Conservation (phyloP, 2,888 invertebrate species). For the Diarsia brunnea region DNA sequence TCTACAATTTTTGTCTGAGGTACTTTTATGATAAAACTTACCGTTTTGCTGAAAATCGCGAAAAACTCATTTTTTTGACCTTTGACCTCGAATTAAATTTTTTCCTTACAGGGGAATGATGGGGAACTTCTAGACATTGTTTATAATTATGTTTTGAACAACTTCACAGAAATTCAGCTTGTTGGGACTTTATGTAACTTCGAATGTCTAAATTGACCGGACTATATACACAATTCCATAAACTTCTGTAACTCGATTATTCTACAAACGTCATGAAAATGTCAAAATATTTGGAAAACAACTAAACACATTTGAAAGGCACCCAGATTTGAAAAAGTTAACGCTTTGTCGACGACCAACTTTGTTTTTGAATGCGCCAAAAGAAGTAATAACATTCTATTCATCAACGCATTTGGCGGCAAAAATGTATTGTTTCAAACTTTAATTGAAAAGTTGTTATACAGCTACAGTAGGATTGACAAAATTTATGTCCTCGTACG, state of each 20-base stretch:
- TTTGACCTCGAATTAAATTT: too few relatives aligned
- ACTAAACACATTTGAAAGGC: not conserved
- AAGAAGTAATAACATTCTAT: slow-evolving; percentile 20
- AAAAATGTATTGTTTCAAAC: slow-evolving; percentile 62
- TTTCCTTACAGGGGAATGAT: too few relatives aligned
- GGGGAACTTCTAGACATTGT: too few relatives aligned
- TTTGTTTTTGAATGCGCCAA: slow-evolving; percentile 15
- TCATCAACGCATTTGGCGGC: slow-evolving; percentile 41
- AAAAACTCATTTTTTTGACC: too few relatives aligned
- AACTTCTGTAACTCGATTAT: not conserved
- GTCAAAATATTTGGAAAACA: slow-evolving; percentile 4
- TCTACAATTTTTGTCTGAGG: too few relatives aligned
- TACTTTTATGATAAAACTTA: too few relatives aligned
- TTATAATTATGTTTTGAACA: too few relatives aligned
- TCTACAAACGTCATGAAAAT: not conserved
- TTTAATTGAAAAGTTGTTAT: slow-evolving; percentile 71
- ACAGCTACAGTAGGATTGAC: slow-evolving; percentile 65
- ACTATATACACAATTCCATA: too few relatives aligned
- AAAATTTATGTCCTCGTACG: slow-evolving; percentile 70
- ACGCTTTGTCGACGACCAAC: not conserved
- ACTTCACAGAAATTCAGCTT: too few relatives aligned
- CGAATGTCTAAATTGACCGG: too few relatives aligned
- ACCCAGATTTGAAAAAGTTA: slow-evolving; percentile 6
- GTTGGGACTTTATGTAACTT: too few relatives aligned
- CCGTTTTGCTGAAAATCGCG: too few relatives aligned